Evolutionary conservation across 2,797 vertebrate species (phyloP), one percentile per base, ranked within the genome.

Genomic region (Poeciliopsis paucimaculata): DNA sequence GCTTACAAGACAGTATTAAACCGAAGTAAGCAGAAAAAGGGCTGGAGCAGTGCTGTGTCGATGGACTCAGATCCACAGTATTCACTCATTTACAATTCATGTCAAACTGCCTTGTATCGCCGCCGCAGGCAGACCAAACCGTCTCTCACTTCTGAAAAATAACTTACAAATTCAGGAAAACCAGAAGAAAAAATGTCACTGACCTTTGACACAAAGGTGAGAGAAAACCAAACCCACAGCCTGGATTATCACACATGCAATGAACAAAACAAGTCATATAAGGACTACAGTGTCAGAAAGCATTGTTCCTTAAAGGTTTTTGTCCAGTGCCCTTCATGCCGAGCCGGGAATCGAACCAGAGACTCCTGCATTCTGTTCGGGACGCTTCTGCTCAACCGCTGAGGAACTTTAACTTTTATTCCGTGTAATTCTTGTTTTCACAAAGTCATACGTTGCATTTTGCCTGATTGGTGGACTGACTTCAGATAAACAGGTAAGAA

Each of bases 1-100:
- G 95, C 95, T 96, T 95, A 95, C 93, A 90, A 90, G 92, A 94
- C 95, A 96, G 83, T 94, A 95, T 95, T 95, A 93, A 91, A 91
- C 94, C 90, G 87, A 92, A 88, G 94, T 94, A 95, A 95, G 94
- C 94, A 93, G 82, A 94, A 95, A 93, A 62, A 74, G 70, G 64
- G 90, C 87, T 90, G 88, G 90, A 92, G 86, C 81, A 87, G 84
- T 84, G 85, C 84, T 88, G 86, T 86, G 82, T 89, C 75, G 92
- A 94, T 85, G 87, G 86, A 88, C 90, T 86, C 84, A 77, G 80
- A 68, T 84, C 72, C 86, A 84, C 85, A 92, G 91, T 90, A 87
- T 89, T 89, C 76, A 85, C 90, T 94, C 91, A 92, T 94, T 93
- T 94, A 90, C 87, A 88, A 93, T 93, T 93, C 92, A 92, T 86